phyloP scores from a whole-genome alignment of 2,888 invertebrate species.

The Serrognathus titanus region DNA sequence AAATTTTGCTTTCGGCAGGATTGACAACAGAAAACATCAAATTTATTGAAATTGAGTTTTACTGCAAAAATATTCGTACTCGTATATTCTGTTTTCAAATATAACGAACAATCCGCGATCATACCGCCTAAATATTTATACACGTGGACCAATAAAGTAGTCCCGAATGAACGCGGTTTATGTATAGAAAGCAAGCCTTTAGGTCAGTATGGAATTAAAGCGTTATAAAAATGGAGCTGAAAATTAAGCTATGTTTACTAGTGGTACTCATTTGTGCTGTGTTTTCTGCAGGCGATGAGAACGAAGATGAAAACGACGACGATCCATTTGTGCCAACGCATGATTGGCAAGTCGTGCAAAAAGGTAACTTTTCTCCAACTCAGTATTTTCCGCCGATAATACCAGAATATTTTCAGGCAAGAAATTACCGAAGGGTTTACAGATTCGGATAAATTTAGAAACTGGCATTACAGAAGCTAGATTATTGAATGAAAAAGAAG shows the following conservation, averaged over 20 bases:
- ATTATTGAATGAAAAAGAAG: constrained; percentile 54
- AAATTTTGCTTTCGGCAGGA: too few species aligned
- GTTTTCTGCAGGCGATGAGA: constrained; percentile 7
- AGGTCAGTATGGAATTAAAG: too few species aligned
- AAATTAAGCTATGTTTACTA: constrained; percentile 2
- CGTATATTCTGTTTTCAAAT: too few species aligned
- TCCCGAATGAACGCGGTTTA: neutral
- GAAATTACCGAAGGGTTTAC: constrained; percentile 68
- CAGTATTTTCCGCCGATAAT: neutral
- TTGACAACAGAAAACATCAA: too few species aligned
- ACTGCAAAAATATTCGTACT: too few species aligned
- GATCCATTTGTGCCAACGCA: constrained; percentile 57
- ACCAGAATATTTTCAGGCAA: constrained; percentile 54
- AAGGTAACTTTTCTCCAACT: constrained; percentile 49
- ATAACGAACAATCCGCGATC: too few species aligned
- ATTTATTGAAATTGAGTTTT: too few species aligned
- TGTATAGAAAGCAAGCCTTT: too few species aligned
- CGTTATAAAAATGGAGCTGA: neutral
- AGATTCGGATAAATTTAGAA: constrained; percentile 71
- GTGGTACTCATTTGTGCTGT: constrained; percentile 2
- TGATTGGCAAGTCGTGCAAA: constrained; percentile 62
- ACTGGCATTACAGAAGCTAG: constrained; percentile 75
- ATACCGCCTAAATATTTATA: too few species aligned
- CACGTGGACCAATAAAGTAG: constrained; percentile 24
- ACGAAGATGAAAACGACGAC: constrained; percentile 23